A percentile compares a stretch with the other conserved stretches of the same genome.
These are phyloP conservation scores for Andrena hattorfiana DNA, from an alignment of 2,888 invertebrate genomes.

Conservation along the genomic window DNA sequence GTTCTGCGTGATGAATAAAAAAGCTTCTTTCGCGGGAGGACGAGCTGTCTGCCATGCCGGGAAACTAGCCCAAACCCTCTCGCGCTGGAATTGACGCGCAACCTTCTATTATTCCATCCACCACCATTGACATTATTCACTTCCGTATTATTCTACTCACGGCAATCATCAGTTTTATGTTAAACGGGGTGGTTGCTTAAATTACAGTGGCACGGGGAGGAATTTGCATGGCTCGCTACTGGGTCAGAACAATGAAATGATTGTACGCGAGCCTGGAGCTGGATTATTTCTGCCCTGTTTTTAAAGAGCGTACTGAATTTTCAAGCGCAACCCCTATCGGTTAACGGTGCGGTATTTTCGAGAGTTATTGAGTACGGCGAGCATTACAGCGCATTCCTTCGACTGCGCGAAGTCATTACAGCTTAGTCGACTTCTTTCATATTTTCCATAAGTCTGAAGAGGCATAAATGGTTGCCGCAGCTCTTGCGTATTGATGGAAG, in stretches of 20 bases:
- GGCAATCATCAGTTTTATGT: too few relatives aligned
- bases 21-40: slow-evolving; percentile 18
- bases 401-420: neutral
- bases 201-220: too few relatives aligned
- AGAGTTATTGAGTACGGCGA: too few relatives aligned
- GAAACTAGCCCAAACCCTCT: neutral
- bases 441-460: neutral
- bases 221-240: too few relatives aligned
- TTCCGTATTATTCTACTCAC: neutral
- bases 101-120: neutral
- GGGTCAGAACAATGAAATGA: too few relatives aligned
- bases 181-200: too few relatives aligned
- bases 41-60: neutral
- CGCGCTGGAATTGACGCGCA: neutral
- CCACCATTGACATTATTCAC: neutral
- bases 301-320: too few relatives aligned
- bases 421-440: neutral
- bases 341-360: too few relatives aligned
- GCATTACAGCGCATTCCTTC: too few relatives aligned
- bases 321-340: too few relatives aligned
- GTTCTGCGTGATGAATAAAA: neutral
- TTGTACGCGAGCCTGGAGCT: too few relatives aligned
- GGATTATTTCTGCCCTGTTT: too few relatives aligned
- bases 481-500: slow-evolving; percentile 21
- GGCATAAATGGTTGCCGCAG: neutral